Evolutionary conservation across 2,888 invertebrate genomes (phyloP), one percentile per base, ranked within the genome.

Genomic region (Cordilura impudica): DNA sequence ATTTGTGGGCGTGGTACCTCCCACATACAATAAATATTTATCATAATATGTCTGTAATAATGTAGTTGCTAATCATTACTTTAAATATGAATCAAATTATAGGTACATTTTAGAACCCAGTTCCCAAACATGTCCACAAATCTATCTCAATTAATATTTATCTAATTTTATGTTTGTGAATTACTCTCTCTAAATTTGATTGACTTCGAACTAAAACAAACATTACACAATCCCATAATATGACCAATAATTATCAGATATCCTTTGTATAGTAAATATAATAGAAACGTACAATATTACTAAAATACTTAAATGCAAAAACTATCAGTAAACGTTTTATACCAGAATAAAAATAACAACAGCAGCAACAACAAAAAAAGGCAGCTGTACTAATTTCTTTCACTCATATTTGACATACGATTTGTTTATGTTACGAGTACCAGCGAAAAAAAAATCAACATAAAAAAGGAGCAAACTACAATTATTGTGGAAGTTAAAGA

Each of bases 391-490:
- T 16, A 2, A 56, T 60, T 58, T 18, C 53, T 51, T 39, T 23
- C 21, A 19, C 47, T 18, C 12, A 18, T 14, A 63, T 49, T 23
- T 16, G 12, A 14, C 19, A 16, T 21, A 35, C 35, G 4, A 14
- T 51, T 51, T 51, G 7, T 51, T 51, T 19, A 3, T 4, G 14
- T 6, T 23, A 5, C n/a, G 1, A 7, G 7, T 23, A 51, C 6
- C 21, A 73, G 35, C 72, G 56, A 56, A 61, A 61, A 21, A 51
- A 51, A 70, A 18, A 43, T 5, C 51, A 54, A 49, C 26, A 18
- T 0, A 60, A 67, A 71, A 77, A 67, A 69, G 67, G 67, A 72
- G 77, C 77, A 78, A 78, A 78, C 63, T 47, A 45, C 31, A 69
- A 78, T 73, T 78, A 78, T 69, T 19, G 53, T 60, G 61, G 23